Base-by-base conservation (phyloP, 2,113 vertebrate species). In the Calidris pygmaea region DNA sequence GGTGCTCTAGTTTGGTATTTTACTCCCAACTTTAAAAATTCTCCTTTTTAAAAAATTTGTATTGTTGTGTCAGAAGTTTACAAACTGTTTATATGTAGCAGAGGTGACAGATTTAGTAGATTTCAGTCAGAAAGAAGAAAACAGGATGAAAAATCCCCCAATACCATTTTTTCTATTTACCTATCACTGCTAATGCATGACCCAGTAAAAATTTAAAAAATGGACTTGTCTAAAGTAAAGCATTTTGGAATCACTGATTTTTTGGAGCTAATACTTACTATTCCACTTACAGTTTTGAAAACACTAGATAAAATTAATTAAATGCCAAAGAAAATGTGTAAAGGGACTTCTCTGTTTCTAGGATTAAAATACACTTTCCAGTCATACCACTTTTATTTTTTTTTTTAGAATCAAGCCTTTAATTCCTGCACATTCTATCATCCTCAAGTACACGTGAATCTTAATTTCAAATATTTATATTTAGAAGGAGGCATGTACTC, bases 381-480 rank as follows among this genome's bases (percentile, higher is more conserved):
- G 14, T 75, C 12, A 27, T 35, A 48, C 12, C 0, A 4, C 43
- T 56, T 22, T n/a, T 52, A 78, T 89, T 60, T 82, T 43, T 43
- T 89, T 91, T 87, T 89, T 74, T 32, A 2, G 20, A 87, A 89
- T 48, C 29, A 50, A 87, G 23, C 14, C 43, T 89, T 84, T 81
- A 76, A 91, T 92, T 95, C 45, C 32, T 87, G 29, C 39, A 89
- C 17, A 18, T 95, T 96, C 93, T 92, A 58, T 81, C 35, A 78
- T 81, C 59, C 14, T 72, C 17, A 53, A 82, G 80, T 80, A 85
- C 32, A 76, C 22, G 29, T 65, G 24, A 89, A 93, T 91, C n/a
- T 60, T 81, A 75, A 62, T 91, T 96, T 79, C 53, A 89, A 95
- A 82, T 97, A 90, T 79, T 96, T 94, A 6, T 93, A 45, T 92